These are phyloP conservation scores for Strigops habroptila DNA, from an alignment of 2,113 vertebrate species.

Conservation along the genomic window DNA sequence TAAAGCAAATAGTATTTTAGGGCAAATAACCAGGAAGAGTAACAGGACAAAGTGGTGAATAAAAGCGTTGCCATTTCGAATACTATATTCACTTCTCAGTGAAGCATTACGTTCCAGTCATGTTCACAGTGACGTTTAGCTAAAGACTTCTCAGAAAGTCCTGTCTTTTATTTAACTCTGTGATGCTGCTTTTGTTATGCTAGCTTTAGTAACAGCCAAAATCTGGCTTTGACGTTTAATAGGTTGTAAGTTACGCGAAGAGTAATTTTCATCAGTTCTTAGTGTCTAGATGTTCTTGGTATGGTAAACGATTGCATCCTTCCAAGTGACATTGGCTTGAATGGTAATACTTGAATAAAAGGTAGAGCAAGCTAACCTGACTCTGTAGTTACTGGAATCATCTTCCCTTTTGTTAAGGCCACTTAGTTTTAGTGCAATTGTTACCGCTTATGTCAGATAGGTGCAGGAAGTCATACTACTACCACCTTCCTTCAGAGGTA, in stretches of 20 bases:
- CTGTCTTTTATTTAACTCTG: background rate
- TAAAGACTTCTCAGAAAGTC: background rate
- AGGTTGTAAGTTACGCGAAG: background rate
- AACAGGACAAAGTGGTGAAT: background rate
- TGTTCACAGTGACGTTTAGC: background rate
- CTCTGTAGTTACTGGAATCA: background rate
- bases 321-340: background rate
- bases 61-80: background rate
- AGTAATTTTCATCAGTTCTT: background rate
- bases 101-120: background rate
- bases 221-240: background rate
- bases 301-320: background rate
- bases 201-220: background rate
- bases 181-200: background rate
- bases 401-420: background rate
- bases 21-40: background rate
- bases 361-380: background rate
- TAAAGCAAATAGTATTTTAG: background rate
- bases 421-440: background rate
- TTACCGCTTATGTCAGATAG: background rate
- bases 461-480: background rate
- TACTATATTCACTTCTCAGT: background rate
- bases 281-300: background rate
- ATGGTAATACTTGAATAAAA: background rate
- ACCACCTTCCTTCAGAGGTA: background rate